Evolutionary conservation across 2,113 vertebrate genomes (phyloP).

Genomic region (Eurypyga helias): DNA sequence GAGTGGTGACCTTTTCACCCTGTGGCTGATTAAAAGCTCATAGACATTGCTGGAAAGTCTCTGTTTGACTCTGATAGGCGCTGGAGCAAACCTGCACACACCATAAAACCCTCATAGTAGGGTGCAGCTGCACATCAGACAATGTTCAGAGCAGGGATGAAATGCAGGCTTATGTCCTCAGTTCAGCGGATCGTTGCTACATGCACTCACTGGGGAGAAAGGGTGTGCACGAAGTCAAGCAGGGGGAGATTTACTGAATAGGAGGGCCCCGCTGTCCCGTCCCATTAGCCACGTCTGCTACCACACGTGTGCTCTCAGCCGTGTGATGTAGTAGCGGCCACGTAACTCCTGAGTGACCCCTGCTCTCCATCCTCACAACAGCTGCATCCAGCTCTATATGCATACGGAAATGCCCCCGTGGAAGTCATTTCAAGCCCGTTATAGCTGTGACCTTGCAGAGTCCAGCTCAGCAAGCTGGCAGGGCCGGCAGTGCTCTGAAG

Average conservation of each 20-base stretch:
- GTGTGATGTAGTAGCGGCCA: neutral
- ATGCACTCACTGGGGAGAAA: neutral
- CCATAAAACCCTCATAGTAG: neutral
- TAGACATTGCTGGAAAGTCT: neutral
- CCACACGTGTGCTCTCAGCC: rapidly evolving
- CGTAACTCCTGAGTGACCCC: neutral
- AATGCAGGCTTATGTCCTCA: neutral
- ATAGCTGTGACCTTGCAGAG: neutral
- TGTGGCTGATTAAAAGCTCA: neutral
- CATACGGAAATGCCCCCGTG: neutral
- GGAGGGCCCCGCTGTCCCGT: rapidly evolving
- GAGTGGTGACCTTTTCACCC: neutral
- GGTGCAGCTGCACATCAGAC: neutral
- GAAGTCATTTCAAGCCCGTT: neutral
- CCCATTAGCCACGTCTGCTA: rapidly evolving
- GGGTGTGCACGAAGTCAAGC: neutral
- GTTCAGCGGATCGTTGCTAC: neutral
- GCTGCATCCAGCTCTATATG: neutral
- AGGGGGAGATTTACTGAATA: neutral
- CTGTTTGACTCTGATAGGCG: neutral
- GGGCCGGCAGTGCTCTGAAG: neutral
- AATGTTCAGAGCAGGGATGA: neutral
- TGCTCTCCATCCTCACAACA: neutral
- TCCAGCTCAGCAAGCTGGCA: neutral
- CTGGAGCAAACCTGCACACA: neutral